Conservation (phyloP, 2,113 vertebrate genomes). For the Myrmecobius fasciatus region DNA sequence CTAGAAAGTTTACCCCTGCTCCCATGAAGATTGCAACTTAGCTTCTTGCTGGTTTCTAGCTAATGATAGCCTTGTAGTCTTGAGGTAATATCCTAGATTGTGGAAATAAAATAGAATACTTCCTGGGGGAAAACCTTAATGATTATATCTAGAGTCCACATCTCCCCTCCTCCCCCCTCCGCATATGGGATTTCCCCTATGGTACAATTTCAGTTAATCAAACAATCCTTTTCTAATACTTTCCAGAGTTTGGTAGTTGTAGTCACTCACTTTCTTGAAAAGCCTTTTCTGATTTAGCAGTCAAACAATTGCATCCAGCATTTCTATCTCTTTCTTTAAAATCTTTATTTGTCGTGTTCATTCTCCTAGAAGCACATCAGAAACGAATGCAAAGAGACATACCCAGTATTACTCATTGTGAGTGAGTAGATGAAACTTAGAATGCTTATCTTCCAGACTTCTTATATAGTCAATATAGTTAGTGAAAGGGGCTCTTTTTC, state of each 20-base stretch:
- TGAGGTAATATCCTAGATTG: background rate
- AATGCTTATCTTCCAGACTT: background rate
- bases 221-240: background rate
- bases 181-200: background rate
- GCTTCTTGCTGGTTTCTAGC: background rate
- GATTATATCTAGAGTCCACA: background rate
- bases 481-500: background rate
- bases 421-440: background rate
- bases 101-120: background rate
- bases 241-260: background rate
- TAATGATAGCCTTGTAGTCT: background rate
- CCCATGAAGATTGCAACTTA: background rate
- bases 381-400: background rate
- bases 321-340: background rate
- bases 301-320: background rate
- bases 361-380: background rate
- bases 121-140: background rate
- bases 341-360: constrained; percentile 25
- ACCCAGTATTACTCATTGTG: background rate
- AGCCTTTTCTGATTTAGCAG: background rate
- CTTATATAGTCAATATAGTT: background rate
- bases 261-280: background rate
- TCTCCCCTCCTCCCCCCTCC: background rate
- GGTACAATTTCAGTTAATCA: background rate
- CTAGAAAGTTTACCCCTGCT: background rate